phyloP scores from a whole-genome alignment of 1,140 invertebrate species.

The Hylyphantes graminicola region DNA sequence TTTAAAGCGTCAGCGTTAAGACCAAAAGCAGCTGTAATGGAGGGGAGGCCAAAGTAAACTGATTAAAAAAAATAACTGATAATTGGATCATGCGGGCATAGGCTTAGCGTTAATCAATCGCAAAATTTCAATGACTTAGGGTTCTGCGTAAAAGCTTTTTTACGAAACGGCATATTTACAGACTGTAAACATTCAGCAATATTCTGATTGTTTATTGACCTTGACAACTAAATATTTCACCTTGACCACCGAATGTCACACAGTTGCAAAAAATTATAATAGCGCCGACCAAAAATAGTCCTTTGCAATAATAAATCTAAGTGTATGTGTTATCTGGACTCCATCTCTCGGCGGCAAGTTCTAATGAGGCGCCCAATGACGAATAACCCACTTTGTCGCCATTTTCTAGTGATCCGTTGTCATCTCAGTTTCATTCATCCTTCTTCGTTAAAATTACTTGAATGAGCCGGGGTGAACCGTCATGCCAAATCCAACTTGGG shows the following conservation, averaged over 20 bases:
- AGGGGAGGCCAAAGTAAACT: too few species aligned
- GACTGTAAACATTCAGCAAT: too few species aligned
- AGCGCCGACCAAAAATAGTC: slow-evolving; percentile 23
- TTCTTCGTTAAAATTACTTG: slow-evolving; percentile 3
- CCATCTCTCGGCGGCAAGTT: slow-evolving; percentile 16
- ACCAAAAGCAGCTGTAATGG: too few species aligned
- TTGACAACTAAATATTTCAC: neutral
- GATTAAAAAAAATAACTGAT: too few species aligned
- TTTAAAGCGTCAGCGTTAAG: too few species aligned
- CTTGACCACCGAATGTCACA: slow-evolving; percentile 41
- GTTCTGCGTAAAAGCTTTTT: too few species aligned
- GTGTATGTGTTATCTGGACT: slow-evolving; percentile 19
- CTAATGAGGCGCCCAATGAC: slow-evolving; percentile 22
- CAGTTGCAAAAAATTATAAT: neutral
- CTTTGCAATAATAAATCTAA: slow-evolving; percentile 12
- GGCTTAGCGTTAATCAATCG: too few species aligned
- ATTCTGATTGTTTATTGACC: neutral
- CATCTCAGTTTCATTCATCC: slow-evolving; percentile 40
- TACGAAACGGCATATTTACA: too few species aligned
- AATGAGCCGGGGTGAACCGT: neutral
- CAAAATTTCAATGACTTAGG: too few species aligned
- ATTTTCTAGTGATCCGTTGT: slow-evolving; percentile 25
- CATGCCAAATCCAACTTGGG: too few species aligned
- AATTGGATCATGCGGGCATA: too few species aligned
- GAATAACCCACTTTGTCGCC: slow-evolving; percentile 23